Base-by-base conservation (phyloP, 1,140 invertebrate species). In the Oedothorax gibbosus region DNA sequence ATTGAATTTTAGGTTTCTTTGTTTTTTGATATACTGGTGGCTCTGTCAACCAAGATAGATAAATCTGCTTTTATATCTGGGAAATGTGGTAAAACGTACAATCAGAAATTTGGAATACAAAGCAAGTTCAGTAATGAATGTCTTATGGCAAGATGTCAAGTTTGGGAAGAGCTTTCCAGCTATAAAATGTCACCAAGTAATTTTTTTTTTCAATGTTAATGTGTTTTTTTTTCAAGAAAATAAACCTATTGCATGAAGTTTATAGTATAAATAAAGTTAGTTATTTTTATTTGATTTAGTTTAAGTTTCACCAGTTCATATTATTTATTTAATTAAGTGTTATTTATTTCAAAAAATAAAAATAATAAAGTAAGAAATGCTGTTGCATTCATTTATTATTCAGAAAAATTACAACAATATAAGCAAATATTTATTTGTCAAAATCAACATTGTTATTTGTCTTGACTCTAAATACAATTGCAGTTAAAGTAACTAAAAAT, bases 21-120 rank as follows among this genome's bases (percentile, higher is more conserved):
- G 50, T 92, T 90, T 87, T 92, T 91, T 88, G 91, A 92, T 88
- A 88, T 92, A 2, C 87, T 92, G 75, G 77, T 91, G 65, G 90
- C 91, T 9, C 90, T 91, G 89, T 89, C 89, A 77, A 87, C 87
- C 80, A 88, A 87, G 11, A 88, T 91, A 7, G 88, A 87, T 35
- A 88, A 90, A 85, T 87, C 88, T n/a, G 88, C 90, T 56, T 92
- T 91, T 89, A 86, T 90, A 20, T 87, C 87, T 75, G 90, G 90
- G 77, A 86, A 88, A 53, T 88, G 87, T 87, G 85, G 88, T 0
- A 85, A 73, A 60, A 65, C 65, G 6, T 88, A 88, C 73, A 81
- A 86, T 51, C 4, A 5, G 4, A 75, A 78, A 69, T 54, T 53
- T 86, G 69, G 86, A 11, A 50, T 54, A 64, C 8, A 50, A 12